Evolutionary conservation across 1,140 invertebrate species (phyloP).

Genomic region (Luehdorfia chinensis): DNA sequence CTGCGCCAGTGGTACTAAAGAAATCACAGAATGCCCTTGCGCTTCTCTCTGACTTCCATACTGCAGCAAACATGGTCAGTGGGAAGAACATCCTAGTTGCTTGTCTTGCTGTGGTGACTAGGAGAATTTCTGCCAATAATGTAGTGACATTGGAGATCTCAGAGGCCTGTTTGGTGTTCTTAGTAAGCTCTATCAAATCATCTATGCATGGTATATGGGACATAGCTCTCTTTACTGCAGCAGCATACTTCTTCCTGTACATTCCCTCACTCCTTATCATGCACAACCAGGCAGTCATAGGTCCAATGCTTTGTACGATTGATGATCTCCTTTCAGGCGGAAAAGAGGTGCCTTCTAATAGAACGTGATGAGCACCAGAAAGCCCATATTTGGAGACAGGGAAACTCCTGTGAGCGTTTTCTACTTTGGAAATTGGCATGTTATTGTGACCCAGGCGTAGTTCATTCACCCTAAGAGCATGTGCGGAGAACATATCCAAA

Average conservation of each 20-base stretch:
- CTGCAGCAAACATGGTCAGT: background rate
- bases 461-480: conserved; percentile 14
- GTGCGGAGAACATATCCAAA: conserved; percentile 21
- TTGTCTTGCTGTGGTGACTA: conserved; percentile 14
- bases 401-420: conserved; percentile 16
- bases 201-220: conserved; percentile 27
- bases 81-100: conserved; percentile 17
- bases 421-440: conserved; percentile 21
- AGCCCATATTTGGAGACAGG: conserved; percentile 21
- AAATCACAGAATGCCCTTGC: background rate
- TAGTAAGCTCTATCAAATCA: conserved; percentile 25
- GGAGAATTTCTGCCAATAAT: conserved; percentile 12
- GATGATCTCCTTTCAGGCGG: conserved; percentile 21
- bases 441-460: conserved; percentile 19
- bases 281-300: conserved; percentile 19
- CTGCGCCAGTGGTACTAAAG: background rate
- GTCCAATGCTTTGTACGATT: conserved; percentile 20
- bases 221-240: conserved; percentile 29
- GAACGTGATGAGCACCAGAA: conserved; percentile 16
- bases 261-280: conserved; percentile 21
- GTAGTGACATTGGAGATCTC: conserved; percentile 17
- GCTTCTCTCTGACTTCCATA: background rate
- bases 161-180: conserved; percentile 19
- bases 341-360: conserved; percentile 17
- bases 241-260: conserved; percentile 22